Evolutionary conservation across 23 tunicate genomes (phyloP).

Genomic region (Styela clava): DNA sequence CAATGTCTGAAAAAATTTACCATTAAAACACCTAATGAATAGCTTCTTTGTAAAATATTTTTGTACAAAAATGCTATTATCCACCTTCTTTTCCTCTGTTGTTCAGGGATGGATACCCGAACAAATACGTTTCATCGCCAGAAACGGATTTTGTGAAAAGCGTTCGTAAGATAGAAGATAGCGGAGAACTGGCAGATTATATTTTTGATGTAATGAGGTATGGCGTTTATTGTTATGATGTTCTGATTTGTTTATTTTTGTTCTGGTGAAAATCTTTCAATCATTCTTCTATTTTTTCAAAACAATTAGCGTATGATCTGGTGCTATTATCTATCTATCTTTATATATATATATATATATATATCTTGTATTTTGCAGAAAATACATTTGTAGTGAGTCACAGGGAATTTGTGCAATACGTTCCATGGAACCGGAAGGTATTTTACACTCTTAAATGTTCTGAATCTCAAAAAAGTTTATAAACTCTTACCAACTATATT

Average conservation of each 20-base stretch:
- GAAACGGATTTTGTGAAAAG: slow-evolving; percentile 32
- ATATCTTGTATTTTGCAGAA: neutral
- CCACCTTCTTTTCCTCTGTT: no score
- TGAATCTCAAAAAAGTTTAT: no score
- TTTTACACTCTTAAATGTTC: no score
- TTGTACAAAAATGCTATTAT: no score
- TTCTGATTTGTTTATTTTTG: neutral
- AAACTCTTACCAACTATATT: no score
- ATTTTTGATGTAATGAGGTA: slow-evolving; percentile 35
- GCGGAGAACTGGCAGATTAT: slow-evolving; percentile 20
- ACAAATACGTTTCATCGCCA: slow-evolving; percentile 34
- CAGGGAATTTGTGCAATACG: slow-evolving; percentile 14
- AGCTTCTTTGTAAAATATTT: no score
- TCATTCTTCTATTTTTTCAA: no score
- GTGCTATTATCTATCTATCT: no score
- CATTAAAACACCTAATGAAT: no score
- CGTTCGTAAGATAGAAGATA: slow-evolving; percentile 7
- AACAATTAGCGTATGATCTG: no score
- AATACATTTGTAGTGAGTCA: slow-evolving; percentile 22
- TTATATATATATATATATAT: neutral
- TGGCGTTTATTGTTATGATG: neutral
- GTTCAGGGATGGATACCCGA: slow-evolving; percentile 21
- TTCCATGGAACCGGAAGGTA: neutral
- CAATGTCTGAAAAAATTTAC: no score
- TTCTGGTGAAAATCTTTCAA: no score